Evolutionary conservation across 2,888 invertebrate genomes (phyloP), one percentile per base, ranked within the genome.

Genomic region (Endomychus coccineus): DNA sequence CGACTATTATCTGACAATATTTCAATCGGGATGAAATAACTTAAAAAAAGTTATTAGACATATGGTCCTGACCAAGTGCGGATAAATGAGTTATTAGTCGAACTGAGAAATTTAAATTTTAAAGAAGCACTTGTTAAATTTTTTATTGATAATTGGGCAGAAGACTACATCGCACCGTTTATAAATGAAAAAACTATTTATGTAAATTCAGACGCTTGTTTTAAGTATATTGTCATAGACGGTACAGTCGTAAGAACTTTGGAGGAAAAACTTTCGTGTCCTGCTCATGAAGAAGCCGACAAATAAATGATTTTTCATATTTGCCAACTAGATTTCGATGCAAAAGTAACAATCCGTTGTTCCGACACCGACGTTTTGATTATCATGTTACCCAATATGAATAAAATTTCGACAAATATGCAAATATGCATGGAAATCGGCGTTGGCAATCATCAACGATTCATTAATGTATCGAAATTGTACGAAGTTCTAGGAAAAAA

Each of bases 281-380:
- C 16, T 3, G 28, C 13, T 12, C 28, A 28, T n/a, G 13, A 14
- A 9, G 28, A 28, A 28, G 28, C 16, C 11, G 28, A 28, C 3
- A 14, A 14, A 10, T 15, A 28, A 15, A 13, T 28, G 3, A 14
- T 38, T 9, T 28, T 28, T 14, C 28, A 28, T 9, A 16, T 15
- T 12, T 28, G 28, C 11, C 6, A 3, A 12, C 12, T 39, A 9
- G 15, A 42, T 27, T 15, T 24, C 15, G 40, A 45, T 14, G 21
- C 35, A 11, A 40, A 37, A 13, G 35, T 52, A 27, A 21, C 33
- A 9, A 45, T 52, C 14, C 34, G 43, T 32, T 41, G 42, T 24
- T 51, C 49, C 10, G 50, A 52, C 36, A 50, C 48, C 4, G 47
- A 52, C 38, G 41, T 52, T 28, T 14, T 50, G 4, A 36, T 53